Base-by-base conservation (phyloP, 2,113 vertebrate species). In the Cryptotis parvus region DNA sequence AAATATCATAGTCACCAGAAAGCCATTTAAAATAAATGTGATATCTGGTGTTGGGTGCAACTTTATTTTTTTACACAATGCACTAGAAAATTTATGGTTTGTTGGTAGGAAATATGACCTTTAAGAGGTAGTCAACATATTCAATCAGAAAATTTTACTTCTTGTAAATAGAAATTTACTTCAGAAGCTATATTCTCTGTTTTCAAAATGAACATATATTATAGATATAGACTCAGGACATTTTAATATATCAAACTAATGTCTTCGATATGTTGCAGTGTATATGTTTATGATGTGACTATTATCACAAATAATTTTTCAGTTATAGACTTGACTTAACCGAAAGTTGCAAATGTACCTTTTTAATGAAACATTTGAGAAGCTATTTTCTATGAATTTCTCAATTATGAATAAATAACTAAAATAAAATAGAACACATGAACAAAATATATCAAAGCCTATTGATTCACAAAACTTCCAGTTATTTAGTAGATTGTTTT, bases 111-210 rank as follows among this genome's bases (percentile, higher is more conserved):
- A 84, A 58, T 52, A 81, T 12, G 18, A 24, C n/a, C 27, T 66
- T 88, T 91, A 73, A 45, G 29, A 84, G 55, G 78, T 52, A 76
- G 49, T 69, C 49, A 58, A n/a, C 8, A 55, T 9, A 74, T 55
- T 55, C 35, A 55, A 5, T 79, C 14, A 49, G 49, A 24, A 80
- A 41, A 37, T 61, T 88, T 75, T 87, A 10, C n/a, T n/a, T n/a
- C n/a, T 94, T 95, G n/a, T 79, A 95, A 84, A 52, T 91, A 45
- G 75, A 93, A 95, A 93, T 52, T 31, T 15, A 81, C 45, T 55
- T 22, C n/a, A 94, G 73, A 91, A 73, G n/a, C 39, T 72, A n/a
- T 68, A 4, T 84, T 49, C 45, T n/a, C 68, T 22, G 26, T 24
- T 92, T 63, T 76, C 39, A 26, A 68, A 91, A 69, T 87, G 20